A percentile compares a stretch with the other conserved stretches of the same genome.
phyloP scores from a whole-genome alignment of 2,113 vertebrate species.

The Spilogale gracilis region DNA sequence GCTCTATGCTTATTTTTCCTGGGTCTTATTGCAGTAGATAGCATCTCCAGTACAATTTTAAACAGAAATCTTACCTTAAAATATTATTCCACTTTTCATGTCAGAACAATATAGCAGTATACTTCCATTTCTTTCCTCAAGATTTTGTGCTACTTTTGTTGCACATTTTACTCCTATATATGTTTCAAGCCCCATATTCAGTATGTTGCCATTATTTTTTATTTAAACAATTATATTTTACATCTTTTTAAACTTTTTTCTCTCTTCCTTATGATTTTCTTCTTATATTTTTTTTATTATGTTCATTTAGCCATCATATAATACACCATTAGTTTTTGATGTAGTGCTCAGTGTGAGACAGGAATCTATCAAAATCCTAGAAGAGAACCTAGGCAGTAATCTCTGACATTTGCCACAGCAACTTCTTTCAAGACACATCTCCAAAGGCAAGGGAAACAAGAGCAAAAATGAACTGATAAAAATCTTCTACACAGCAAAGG shows the following conservation, averaged over 20 bases:
- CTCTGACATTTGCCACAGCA: too few species aligned
- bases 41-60: neutral
- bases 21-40: neutral
- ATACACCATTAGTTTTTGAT: too few species aligned
- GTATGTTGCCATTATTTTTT: conserved; percentile 43
- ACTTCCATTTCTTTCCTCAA: neutral
- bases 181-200: neutral
- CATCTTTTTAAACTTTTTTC: neutral
- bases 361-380: too few species aligned
- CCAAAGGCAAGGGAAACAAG: too few species aligned
- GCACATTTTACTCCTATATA: neutral
- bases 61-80: neutral
- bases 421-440: too few species aligned
- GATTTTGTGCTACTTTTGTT: neutral
- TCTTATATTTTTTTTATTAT: too few species aligned
- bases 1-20: neutral
- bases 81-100: neutral
- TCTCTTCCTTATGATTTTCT: too few species aligned
- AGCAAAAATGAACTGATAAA: too few species aligned
- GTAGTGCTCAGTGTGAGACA: too few species aligned
- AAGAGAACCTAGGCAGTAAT: too few species aligned
- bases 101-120: neutral
- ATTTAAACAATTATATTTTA: conserved; percentile 17
- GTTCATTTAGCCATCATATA: too few species aligned
- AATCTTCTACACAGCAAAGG: too few species aligned